Base-by-base conservation (phyloP, 1,140 invertebrate genomes). In the Luehdorfia chinensis region DNA sequence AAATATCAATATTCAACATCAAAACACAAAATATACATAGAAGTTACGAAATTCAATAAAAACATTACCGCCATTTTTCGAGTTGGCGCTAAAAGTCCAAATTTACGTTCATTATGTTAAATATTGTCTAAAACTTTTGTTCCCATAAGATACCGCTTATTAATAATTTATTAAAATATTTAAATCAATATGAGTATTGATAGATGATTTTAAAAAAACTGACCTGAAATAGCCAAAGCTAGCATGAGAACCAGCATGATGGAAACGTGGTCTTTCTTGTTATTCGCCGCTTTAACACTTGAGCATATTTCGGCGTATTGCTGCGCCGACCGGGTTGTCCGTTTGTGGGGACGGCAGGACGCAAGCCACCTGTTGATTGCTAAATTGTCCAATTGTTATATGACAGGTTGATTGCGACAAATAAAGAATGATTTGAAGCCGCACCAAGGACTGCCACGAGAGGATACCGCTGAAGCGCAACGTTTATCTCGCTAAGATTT, bases 351-450 rank as follows among this genome's bases (percentile, higher is more conserved):
- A 6, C n/a, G 34, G 12, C 34, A 21, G 45, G 37, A 44, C 49
- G 47, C 47, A 15, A 32, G 52, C 12, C 46, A 68, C 59, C 63
- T 69, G 68, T 46, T 70, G 59, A 76, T 76, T 76, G 62, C 27
- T 60, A 72, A 81, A 78, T 78, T 72, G 67, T 36, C 53, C 75
- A 74, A 75, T 76, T 70, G 54, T 47, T 47, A 19, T 18, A 31
- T 44, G 55, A 47, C 56, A 47, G 43, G 47, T 66, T 71, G 61
- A 75, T 75, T 77, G 65, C 47, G 39, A 39, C 45, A 44, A 59
- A 50, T 65, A 63, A 59, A n/a, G n/a, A 65, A 47, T 58, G 58
- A 70, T 65, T 70, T 67, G 58, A 51, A 50, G 53, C 49, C 60
- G 51, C 39, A 41, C 57, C 64, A 70, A 70, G 67, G 67, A 65